These are phyloP conservation scores for Rhinatrema bivittatum DNA, from an alignment of 2,797 vertebrate species.

Conservation along the genomic window DNA sequence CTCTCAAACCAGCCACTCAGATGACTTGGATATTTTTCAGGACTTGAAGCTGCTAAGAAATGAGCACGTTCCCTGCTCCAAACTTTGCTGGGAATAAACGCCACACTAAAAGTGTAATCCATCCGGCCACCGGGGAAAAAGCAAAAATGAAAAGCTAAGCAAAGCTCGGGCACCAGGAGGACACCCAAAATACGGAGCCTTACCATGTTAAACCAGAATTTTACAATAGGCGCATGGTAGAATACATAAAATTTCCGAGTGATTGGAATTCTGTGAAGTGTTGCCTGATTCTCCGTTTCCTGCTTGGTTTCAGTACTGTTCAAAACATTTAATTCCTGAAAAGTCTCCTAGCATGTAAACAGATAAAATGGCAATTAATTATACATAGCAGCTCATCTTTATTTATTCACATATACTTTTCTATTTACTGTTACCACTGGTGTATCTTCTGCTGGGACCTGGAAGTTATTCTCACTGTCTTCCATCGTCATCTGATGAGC, in stretches of 20 bases:
- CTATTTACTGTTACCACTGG: conserved; percentile 4
- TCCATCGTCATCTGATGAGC: conserved; percentile 13
- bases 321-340: conserved; percentile 55
- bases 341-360: conserved; percentile 55
- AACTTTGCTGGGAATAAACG: no score
- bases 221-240: conserved; percentile 76
- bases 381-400: no score
- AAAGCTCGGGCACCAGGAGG: no score
- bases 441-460: conserved; percentile 1
- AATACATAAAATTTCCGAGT: conserved; percentile 72
- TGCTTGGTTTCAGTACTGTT: conserved; percentile 53
- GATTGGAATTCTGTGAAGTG: conserved; percentile 60
- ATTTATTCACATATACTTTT: no score
- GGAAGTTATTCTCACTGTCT: conserved; percentile 2
- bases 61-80: no score
- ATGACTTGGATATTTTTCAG: no score
- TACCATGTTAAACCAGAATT: conserved; percentile 80
- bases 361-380: no score
- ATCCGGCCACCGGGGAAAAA: no score
- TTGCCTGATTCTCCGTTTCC: conserved; percentile 52
- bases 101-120: no score
- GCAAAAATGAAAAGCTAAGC: no score
- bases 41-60: no score
- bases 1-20: no score
- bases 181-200: neutral